Evolutionary conservation across 1,140 invertebrate species (phyloP).

Genomic region (Drosophila pandora): DNA sequence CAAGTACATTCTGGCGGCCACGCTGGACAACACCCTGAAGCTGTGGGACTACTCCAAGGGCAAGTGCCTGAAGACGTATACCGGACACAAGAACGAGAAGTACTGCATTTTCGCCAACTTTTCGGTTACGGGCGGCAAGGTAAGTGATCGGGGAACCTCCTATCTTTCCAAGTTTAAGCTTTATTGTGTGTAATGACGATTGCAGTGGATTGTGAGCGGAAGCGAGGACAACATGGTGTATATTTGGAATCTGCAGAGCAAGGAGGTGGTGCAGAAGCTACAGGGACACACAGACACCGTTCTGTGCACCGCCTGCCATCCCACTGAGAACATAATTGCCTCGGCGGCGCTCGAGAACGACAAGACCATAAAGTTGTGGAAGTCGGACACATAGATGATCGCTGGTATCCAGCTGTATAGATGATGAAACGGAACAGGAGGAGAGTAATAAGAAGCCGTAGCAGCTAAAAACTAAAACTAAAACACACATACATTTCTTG

Average conservation of each 20-base stretch:
- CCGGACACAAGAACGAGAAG: constrained; percentile 99
- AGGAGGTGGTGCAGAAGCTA: constrained; percentile 99
- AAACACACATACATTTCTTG: constrained; percentile 40
- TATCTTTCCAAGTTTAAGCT: background rate
- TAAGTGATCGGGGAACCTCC: constrained; percentile 76
- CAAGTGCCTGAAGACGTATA: constrained; percentile 98
- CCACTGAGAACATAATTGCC: constrained; percentile 99
- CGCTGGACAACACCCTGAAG: constrained; percentile 98
- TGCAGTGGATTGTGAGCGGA: constrained; percentile 98
- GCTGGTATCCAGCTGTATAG: constrained; percentile 54
- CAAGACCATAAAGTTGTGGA: constrained; percentile 99
- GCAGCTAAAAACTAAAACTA: background rate
- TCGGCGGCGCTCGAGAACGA: constrained; percentile 99
- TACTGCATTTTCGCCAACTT: constrained; percentile 99
- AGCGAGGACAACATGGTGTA: constrained; percentile 99
- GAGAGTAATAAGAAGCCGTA: background rate
- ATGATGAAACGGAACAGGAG: background rate
- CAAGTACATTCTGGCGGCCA: constrained; percentile 99
- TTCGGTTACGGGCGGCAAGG: constrained; percentile 99
- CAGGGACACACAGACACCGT: constrained; percentile 99
- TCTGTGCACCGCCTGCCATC: constrained; percentile 98
- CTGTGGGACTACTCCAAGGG: constrained; percentile 99
- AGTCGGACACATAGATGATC: constrained; percentile 94
- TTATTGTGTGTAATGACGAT: background rate
- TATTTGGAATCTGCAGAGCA: constrained; percentile 99